phyloP scores from a whole-genome alignment of 2,797 vertebrate genomes.

The Sorex maritimensis region DNA sequence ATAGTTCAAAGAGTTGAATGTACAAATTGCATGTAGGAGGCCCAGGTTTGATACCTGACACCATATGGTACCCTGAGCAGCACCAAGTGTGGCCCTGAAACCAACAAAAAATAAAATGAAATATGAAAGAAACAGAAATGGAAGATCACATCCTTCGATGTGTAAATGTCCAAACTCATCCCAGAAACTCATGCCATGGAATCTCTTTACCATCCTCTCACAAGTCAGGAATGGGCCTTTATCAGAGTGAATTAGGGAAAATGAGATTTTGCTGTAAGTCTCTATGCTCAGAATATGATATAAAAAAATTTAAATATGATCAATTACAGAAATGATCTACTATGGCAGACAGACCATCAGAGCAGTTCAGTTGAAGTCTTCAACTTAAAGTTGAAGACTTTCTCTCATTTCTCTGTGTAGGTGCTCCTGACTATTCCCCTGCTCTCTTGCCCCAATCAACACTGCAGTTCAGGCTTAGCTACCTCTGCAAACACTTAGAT shows the following conservation, averaged over 20 bases:
- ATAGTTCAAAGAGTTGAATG: no score
- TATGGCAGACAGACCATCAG: not conserved
- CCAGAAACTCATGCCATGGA: not conserved
- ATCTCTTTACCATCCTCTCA: not conserved
- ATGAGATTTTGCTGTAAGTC: not conserved
- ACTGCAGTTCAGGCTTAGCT: not conserved
- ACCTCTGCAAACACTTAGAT: not conserved
- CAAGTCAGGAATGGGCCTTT: not conserved
- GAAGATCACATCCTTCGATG: not conserved
- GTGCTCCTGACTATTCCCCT: not conserved
- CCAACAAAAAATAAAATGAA: no score
- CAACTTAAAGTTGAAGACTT: not conserved
- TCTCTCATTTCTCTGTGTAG: not conserved
- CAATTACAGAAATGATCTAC: not conserved
- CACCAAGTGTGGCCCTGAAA: no score
- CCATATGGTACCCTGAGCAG: no score
- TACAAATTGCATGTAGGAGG: no score
- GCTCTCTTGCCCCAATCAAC: not conserved
- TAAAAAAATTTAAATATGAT: constrained; percentile 1
- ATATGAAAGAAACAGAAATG: no score
- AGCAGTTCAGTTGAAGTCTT: not conserved
- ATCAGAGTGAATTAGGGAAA: not conserved
- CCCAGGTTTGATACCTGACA: no score
- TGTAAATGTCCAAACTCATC: not conserved
- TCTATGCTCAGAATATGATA: not conserved